Conservation (phyloP, 2,888 invertebrate genomes). For the Endomychus coccineus region DNA sequence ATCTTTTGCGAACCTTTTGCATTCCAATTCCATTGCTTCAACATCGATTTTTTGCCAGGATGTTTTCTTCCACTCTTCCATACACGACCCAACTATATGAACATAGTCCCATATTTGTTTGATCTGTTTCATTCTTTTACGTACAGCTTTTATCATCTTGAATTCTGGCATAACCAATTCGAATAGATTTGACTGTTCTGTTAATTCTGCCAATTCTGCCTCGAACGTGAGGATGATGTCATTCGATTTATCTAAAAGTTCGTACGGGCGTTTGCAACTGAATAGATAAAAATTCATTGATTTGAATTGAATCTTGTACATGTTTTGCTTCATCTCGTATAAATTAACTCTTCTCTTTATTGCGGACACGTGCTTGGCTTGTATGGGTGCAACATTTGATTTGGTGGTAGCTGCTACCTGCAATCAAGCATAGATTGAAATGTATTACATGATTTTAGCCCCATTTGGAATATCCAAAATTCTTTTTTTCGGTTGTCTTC, state of each 20-base stretch:
- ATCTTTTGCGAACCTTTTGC: constrained; percentile 82
- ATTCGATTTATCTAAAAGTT: constrained; percentile 61
- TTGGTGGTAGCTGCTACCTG: constrained; percentile 68
- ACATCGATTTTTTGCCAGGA: constrained; percentile 92
- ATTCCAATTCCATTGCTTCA: constrained; percentile 90
- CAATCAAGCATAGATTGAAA: too few species aligned
- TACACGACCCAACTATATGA: constrained; percentile 67
- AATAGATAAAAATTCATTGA: constrained; percentile 51
- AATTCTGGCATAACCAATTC: constrained; percentile 82
- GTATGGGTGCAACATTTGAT: constrained; percentile 79
- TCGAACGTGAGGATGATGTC: constrained; percentile 60
- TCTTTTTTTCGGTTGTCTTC: too few species aligned
- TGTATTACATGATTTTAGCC: too few species aligned
- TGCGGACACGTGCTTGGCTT: constrained; percentile 80
- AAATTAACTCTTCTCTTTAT: constrained; percentile 75
- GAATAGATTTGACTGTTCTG: constrained; percentile 72
- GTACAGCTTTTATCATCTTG: constrained; percentile 63
- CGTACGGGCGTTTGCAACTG: constrained; percentile 60
- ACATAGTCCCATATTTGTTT: constrained; percentile 91
- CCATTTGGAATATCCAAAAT: too few species aligned
- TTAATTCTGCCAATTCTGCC: constrained; percentile 56
- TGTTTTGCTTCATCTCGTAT: constrained; percentile 69
- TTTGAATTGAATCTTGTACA: constrained; percentile 71
- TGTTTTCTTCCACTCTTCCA: constrained; percentile 89
- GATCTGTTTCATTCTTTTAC: constrained; percentile 66